These are phyloP conservation scores for Amphipyra berbera DNA, from an alignment of 2,888 invertebrate genomes.

Conservation along the genomic window DNA sequence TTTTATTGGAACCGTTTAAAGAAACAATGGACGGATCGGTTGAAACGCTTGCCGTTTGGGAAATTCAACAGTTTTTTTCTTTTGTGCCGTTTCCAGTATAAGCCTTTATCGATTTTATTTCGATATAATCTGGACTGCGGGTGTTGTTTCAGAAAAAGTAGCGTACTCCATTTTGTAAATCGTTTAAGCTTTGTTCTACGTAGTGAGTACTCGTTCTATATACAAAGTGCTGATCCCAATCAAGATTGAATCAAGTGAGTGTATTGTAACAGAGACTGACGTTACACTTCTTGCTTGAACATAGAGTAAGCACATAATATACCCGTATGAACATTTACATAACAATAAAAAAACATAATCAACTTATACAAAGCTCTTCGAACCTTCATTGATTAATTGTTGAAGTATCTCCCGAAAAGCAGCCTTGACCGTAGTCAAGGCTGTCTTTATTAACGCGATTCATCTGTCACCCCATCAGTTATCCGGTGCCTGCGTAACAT, in stretches of 20 bases:
- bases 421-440: background rate
- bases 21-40: conserved; percentile 78
- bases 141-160: conserved; percentile 27
- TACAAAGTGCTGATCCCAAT: background rate
- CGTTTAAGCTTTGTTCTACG: background rate
- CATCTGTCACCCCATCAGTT: background rate
- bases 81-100: conserved; percentile 34
- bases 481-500: background rate
- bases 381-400: no score
- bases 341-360: no score
- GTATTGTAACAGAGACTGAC: no score
- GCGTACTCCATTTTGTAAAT: conserved; percentile 6
- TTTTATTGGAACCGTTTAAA: conserved; percentile 86
- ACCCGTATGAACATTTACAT: no score
- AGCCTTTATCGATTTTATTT: conserved; percentile 49
- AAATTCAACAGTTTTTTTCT: conserved; percentile 54
- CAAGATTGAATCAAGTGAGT: background rate
- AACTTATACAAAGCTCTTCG: no score
- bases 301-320: no score
- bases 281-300: no score
- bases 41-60: conserved; percentile 66
- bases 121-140: conserved; percentile 31
- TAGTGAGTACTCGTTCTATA: background rate
- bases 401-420: background rate
- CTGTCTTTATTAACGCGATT: background rate